Conservation (phyloP, 2,113 vertebrate species). For the Bostrychus sinensis region DNA sequence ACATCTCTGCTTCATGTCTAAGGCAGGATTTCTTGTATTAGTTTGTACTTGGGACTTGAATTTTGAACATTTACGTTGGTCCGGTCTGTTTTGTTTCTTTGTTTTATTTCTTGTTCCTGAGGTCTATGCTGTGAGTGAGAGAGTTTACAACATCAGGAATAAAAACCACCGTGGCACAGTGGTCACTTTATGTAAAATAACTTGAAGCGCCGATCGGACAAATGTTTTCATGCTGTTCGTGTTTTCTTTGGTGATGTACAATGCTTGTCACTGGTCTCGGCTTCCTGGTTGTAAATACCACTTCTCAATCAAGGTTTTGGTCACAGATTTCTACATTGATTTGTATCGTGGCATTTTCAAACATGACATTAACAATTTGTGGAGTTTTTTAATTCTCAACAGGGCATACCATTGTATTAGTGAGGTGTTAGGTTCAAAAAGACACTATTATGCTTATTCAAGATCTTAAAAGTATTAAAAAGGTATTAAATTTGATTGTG, state of each 20-base stretch:
- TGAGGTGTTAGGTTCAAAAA: background rate
- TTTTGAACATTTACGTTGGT: conserved; percentile 48
- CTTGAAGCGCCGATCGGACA: conserved; percentile 40
- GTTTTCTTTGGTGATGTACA: conserved; percentile 44
- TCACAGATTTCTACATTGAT: background rate
- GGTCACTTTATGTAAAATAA: conserved; percentile 57
- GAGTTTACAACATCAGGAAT: conserved; percentile 72
- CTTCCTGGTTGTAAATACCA: conserved; percentile 57
- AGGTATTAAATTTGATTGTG: no score
- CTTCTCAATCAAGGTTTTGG: conserved; percentile 4
- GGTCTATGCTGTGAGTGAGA: conserved; percentile 40
- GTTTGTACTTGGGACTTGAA: conserved; percentile 34
- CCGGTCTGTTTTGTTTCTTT: background rate
- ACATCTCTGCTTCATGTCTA: conserved; percentile 26
- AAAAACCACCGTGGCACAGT: conserved; percentile 55
- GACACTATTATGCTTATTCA: background rate
- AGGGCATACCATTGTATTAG: conserved; percentile 1
- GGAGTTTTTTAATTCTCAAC: conserved; percentile 21
- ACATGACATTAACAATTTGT: conserved; percentile 8
- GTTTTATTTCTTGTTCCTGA: background rate
- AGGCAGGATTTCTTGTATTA: conserved; percentile 4
- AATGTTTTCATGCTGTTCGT: conserved; percentile 20
- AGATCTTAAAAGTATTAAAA: no score
- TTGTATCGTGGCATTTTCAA: conserved; percentile 10
- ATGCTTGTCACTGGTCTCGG: conserved; percentile 46